Conservation (phyloP, 2,113 vertebrate genomes). For the Scartelaos histophorus region DNA sequence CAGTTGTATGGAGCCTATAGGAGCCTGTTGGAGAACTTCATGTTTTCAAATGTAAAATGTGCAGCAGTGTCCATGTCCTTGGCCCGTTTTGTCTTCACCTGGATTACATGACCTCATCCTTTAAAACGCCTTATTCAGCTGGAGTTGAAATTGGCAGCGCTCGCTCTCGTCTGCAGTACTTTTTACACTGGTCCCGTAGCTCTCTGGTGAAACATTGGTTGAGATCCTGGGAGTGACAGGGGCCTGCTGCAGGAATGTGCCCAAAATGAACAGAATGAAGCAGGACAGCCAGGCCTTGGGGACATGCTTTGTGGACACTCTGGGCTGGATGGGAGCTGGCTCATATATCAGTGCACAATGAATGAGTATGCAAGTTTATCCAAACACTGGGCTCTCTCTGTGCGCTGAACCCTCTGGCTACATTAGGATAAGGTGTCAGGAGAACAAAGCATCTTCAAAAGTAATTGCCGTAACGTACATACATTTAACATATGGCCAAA, state of each 20-base stretch:
- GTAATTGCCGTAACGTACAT: conserved; percentile 10
- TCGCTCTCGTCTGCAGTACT: conserved; percentile 49
- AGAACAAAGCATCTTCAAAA: conserved; percentile 3
- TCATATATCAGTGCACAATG: conserved; percentile 39
- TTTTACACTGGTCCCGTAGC: conserved; percentile 43
- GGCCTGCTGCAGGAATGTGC: conserved; percentile 73
- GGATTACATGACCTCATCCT: conserved; percentile 54
- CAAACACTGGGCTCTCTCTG: conserved; percentile 19
- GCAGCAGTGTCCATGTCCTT: conserved; percentile 12
- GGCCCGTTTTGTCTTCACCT: conserved; percentile 42
- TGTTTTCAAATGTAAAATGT: too few species aligned
- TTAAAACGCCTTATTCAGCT: conserved; percentile 61
- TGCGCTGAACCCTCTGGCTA: conserved; percentile 7
- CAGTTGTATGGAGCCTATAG: too few species aligned
- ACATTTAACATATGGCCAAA: conserved; percentile 17
- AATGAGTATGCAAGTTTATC: conserved; percentile 36
- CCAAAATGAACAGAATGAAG: conserved; percentile 56
- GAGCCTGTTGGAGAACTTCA: too few species aligned
- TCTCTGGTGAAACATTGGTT: conserved; percentile 39
- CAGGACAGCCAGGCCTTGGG: conserved; percentile 47
- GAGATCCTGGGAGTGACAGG: conserved; percentile 69
- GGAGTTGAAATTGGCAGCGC: conserved; percentile 56
- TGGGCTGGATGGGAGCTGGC: conserved; percentile 18
- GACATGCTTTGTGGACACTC: conserved; percentile 21
- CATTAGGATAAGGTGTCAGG: conserved; percentile 7